Conservation (phyloP, 2,797 vertebrate species). For the Epinephelus awoara region DNA sequence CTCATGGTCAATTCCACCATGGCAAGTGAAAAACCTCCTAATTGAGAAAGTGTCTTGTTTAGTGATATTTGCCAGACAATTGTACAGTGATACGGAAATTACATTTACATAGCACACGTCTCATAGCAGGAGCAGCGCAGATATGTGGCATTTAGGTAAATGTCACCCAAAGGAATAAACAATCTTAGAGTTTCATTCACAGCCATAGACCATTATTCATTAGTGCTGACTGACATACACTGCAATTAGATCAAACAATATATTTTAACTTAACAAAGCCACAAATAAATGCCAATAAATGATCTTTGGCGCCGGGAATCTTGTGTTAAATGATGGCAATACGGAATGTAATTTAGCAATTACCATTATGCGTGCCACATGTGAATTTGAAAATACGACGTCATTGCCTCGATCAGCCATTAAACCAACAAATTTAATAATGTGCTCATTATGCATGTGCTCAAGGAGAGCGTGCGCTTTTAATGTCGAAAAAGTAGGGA, state of each 20-base stretch:
- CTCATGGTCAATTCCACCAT: slow-evolving; percentile 34
- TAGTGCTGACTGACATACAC: slow-evolving; percentile 80
- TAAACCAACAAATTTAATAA: slow-evolving; percentile 81
- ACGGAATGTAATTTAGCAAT: slow-evolving; percentile 73
- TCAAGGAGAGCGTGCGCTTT: slow-evolving; percentile 64
- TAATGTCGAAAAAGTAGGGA: slow-evolving; percentile 54
- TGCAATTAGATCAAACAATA: slow-evolving; percentile 74
- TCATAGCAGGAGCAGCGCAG: slow-evolving; percentile 61
- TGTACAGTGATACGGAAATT: slow-evolving; percentile 76
- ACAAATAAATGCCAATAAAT: slow-evolving; percentile 81
- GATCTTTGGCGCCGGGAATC: slow-evolving; percentile 67
- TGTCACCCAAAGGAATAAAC: slow-evolving; percentile 84
- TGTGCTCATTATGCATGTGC: slow-evolving; percentile 72
- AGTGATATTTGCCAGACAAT: slow-evolving; percentile 84
- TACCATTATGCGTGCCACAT: slow-evolving; percentile 67
- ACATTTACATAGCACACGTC: slow-evolving; percentile 77
- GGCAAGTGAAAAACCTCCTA: slow-evolving; percentile 55
- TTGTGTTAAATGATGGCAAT: slow-evolving; percentile 76
- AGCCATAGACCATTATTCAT: slow-evolving; percentile 74
- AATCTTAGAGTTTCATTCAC: slow-evolving; percentile 68
- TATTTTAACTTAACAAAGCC: slow-evolving; percentile 70
- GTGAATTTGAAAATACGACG: slow-evolving; percentile 72
- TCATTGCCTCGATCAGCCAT: slow-evolving; percentile 76
- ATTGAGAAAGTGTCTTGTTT: slow-evolving; percentile 65
- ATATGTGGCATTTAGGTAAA: slow-evolving; percentile 88